Percentiles rank a stretch among this genome's conserved stretches.
phyloP scores from a whole-genome alignment of 2,888 invertebrate genomes.

The Acrocyrtus sp. region DNA sequence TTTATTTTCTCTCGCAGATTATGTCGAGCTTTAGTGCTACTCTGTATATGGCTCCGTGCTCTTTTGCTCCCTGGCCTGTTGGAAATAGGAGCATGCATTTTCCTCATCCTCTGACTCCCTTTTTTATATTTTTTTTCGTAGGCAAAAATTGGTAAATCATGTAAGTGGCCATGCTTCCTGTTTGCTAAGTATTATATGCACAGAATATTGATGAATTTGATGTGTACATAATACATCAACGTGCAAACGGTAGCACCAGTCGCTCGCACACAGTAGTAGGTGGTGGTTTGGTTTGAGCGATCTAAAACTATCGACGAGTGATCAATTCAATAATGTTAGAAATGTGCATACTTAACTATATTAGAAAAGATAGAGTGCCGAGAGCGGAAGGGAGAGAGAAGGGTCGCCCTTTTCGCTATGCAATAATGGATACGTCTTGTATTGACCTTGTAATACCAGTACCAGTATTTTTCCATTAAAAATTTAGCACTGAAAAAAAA shows the following conservation, averaged over 20 bases:
- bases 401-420: not conserved
- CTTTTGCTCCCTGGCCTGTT: too few species aligned
- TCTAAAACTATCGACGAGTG: too few species aligned
- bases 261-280: too few species aligned
- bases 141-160: slow-evolving; percentile 13
- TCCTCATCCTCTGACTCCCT: too few species aligned
- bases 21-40: not conserved
- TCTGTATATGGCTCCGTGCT: not conserved
- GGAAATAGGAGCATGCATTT: too few species aligned
- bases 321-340: slow-evolving; percentile 16
- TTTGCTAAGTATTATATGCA: slow-evolving; percentile 11
- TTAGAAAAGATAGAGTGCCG: not conserved
- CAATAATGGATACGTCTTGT: slow-evolving; percentile 1
- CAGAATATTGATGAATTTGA: slow-evolving; percentile 30
- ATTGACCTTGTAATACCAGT: slow-evolving; percentile 27
- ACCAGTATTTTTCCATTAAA: slow-evolving; percentile 39
- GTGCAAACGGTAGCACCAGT: too few species aligned
- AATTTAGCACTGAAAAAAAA: too few species aligned
- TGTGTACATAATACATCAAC: not conserved
- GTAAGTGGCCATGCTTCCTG: slow-evolving; percentile 15
- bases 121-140: too few species aligned
- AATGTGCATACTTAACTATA: not conserved
- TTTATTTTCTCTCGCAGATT: not conserved
- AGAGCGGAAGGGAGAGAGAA: too few species aligned
- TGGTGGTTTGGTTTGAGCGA: too few species aligned